Conservation (phyloP, 1,140 invertebrate genomes). For the Platyscapa corneri region DNA sequence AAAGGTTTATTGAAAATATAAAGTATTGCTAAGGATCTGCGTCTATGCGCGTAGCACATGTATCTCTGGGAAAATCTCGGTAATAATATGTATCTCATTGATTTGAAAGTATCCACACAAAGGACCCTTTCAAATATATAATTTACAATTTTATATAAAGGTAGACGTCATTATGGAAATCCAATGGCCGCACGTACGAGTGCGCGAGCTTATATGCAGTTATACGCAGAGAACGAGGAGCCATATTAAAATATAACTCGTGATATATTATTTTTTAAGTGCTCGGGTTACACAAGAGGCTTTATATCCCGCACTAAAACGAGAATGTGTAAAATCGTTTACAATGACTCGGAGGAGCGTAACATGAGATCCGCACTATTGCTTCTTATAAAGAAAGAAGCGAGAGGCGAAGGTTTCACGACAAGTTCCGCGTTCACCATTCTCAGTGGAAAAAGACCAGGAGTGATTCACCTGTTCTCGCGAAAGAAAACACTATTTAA, state of each 20-base stretch:
- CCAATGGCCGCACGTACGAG: no score
- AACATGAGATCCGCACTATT: neutral
- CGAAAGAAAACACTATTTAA: neutral
- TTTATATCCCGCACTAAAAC: neutral
- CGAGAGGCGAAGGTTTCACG: neutral
- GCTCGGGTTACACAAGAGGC: neutral
- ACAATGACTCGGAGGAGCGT: neutral
- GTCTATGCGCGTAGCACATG: neutral
- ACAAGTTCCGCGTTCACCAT: neutral
- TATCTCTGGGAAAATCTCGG: neutral
- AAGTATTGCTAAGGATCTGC: neutral
- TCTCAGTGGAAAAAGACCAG: neutral
- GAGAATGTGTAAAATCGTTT: neutral
- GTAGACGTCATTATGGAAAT: no score
- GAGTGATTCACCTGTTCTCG: neutral
- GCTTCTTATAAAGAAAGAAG: slow-evolving; percentile 4
- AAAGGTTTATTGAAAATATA: neutral
- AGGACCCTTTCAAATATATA: neutral
- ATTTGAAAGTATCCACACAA: neutral
- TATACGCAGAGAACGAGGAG: no score
- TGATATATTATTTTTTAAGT: no score
- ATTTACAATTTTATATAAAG: neutral
- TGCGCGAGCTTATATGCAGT: no score
- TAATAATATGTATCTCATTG: neutral
- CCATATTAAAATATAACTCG: no score